Evolutionary conservation across 2,113 vertebrate species (phyloP).

Genomic region (Callaeas wilsoni): DNA sequence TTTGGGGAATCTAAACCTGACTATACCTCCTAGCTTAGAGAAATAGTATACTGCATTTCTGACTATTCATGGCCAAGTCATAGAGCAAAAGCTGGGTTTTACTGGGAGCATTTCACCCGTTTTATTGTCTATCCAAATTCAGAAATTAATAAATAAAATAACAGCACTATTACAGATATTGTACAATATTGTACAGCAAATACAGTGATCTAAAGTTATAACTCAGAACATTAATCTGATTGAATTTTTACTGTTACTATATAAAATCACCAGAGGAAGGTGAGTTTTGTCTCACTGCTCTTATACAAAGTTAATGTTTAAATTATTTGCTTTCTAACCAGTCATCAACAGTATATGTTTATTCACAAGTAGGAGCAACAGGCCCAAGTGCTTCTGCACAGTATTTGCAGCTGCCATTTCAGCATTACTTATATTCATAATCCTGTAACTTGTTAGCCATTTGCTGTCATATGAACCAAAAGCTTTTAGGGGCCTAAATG

Average conservation of each 20-base stretch:
- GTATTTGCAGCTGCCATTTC: neutral
- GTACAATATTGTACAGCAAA: neutral
- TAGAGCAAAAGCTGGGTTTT: neutral
- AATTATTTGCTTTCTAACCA: neutral
- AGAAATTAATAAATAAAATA: neutral
- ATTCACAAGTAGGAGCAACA: neutral
- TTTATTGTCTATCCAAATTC: neutral
- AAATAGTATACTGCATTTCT: neutral
- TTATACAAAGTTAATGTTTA: neutral
- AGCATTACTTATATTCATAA: neutral
- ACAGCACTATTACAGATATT: neutral
- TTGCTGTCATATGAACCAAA: neutral
- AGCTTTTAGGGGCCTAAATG: neutral
- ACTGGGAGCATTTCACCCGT: neutral
- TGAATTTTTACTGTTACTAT: neutral
- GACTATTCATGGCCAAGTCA: neutral
- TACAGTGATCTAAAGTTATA: neutral
- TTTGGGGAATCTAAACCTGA: neutral
- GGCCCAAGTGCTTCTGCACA: neutral
- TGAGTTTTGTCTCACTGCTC: neutral
- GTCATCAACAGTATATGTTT: neutral
- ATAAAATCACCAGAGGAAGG: neutral
- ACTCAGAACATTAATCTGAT: neutral
- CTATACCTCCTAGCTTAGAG: neutral
- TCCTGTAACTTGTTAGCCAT: neutral